Evolutionary conservation across 1,140 invertebrate species (phyloP).

Genomic region (Thalassaphorura encarpata): DNA sequence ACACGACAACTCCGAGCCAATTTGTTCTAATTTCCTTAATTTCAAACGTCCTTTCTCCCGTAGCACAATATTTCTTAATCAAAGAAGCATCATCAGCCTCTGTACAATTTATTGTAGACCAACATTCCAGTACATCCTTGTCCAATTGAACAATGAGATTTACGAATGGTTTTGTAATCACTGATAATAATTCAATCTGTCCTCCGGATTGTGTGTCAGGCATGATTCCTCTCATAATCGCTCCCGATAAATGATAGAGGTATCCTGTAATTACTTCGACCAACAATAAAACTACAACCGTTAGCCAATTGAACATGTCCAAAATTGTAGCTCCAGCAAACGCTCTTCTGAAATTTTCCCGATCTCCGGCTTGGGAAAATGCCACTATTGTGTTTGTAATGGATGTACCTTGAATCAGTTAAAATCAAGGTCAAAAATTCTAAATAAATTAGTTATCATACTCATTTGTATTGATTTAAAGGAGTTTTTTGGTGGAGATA

Average conservation of each 20-base stretch:
- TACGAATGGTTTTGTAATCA: slow-evolving; percentile 44
- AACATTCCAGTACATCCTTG: slow-evolving; percentile 38
- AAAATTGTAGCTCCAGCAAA: slow-evolving; percentile 50
- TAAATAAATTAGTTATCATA: not conserved
- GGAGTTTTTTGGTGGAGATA: not conserved
- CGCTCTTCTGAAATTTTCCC: slow-evolving; percentile 43
- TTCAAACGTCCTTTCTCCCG: not conserved
- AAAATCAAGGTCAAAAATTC: not conserved
- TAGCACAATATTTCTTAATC: slow-evolving; percentile 29
- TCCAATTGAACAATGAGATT: slow-evolving; percentile 41
- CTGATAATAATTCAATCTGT: slow-evolving; percentile 40
- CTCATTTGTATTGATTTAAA: not conserved
- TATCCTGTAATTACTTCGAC: slow-evolving; percentile 41
- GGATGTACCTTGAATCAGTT: slow-evolving; percentile 48
- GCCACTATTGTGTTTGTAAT: slow-evolving; percentile 48
- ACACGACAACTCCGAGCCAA: too few species aligned
- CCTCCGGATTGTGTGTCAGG: slow-evolving; percentile 33
- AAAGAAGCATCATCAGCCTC: slow-evolving; percentile 29
- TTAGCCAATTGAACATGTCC: slow-evolving; percentile 46
- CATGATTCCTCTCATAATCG: slow-evolving; percentile 35
- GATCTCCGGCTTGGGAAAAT: slow-evolving; percentile 40
- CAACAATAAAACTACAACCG: slow-evolving; percentile 39
- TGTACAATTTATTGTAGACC: slow-evolving; percentile 32
- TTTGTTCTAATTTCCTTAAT: not conserved
- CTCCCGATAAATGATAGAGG: slow-evolving; percentile 37